Evolutionary conservation across 2,113 vertebrate species (phyloP).

Genomic region (Eulacestoma nigropectus): DNA sequence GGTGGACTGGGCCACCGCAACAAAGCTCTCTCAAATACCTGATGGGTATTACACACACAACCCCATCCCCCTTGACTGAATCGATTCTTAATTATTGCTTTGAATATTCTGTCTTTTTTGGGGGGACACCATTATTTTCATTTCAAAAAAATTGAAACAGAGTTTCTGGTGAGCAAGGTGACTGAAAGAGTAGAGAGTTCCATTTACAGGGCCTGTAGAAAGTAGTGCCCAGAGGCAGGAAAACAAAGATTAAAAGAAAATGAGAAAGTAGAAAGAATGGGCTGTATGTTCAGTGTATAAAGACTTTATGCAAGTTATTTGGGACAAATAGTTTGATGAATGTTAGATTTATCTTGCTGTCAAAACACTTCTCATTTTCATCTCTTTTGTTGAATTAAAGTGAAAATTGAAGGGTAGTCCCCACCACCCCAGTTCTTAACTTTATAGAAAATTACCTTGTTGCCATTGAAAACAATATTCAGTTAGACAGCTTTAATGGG

Average conservation of each 20-base stretch:
- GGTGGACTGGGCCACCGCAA: no score
- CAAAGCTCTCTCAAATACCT: not conserved
- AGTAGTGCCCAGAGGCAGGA: not conserved
- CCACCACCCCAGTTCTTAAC: not conserved
- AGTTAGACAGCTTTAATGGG: not conserved
- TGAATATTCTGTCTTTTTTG: not conserved
- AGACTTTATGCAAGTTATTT: not conserved
- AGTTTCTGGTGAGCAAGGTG: not conserved
- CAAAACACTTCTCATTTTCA: not conserved
- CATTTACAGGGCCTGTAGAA: not conserved
- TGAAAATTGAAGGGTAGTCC: not conserved
- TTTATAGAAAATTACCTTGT: not conserved
- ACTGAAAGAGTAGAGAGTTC: not conserved
- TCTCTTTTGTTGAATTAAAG: not conserved
- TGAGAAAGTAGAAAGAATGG: not conserved
- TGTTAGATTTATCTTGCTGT: not conserved
- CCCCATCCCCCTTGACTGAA: rapidly evolving
- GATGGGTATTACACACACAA: not conserved
- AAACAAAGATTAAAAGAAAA: not conserved
- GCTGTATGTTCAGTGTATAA: not conserved
- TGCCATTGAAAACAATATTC: not conserved
- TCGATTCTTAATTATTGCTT: not conserved
- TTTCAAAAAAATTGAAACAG: not conserved
- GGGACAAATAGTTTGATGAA: not conserved
- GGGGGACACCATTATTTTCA: not conserved